Evolutionary conservation across 2,888 invertebrate species (phyloP), one percentile per base, ranked within the genome.

Genomic region (Sinotaia quadrata): DNA sequence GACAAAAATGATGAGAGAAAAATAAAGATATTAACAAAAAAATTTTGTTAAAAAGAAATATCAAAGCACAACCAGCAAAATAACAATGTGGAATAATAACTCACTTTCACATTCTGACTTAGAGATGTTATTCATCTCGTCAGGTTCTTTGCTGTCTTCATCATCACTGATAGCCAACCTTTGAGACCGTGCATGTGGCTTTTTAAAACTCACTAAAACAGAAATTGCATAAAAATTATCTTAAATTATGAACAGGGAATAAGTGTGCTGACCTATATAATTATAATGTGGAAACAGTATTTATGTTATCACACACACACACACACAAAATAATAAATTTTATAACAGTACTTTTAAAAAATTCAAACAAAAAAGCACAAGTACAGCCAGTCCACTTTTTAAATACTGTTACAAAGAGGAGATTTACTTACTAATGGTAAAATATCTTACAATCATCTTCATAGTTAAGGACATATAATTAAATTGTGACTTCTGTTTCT

Each of bases 151-250:
- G 51, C 72, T 72, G 18, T 76, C 75, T 41, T 78, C 78, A 68
- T 76, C 76, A 65, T 78, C 78, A 65, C 74, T 74, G n/a, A 78
- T 76, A 10, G 54, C 27, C 24, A 78, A 56, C 33, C 54, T 36
- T 15, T 57, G 44, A 24, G 24, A 34, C 18, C 27, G 58, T 36
- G 41, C 49, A 12, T 65, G 62, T 36, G 72, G 73, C 51, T 75
- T 75, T 52, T 71, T 75, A 34, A 41, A 56, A 34, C 18, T 44
- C n/a, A 61, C 44, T 61, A 33, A 8, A 12, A 41, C n/a, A n/a
- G n/a, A n/a, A n/a, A n/a, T n/a, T n/a, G n/a, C n/a, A n/a, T n/a
- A 41, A 41, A 41, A 41, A 41, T 41, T 41, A 41, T 41, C 18
- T 41, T 10, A 41, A 41, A 12, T 18, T n/a, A n/a, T n/a, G n/a